Percentiles rank a stretch among this genome's conserved stretches.
phyloP scores from a whole-genome alignment of 2,113 vertebrate species.

The Gopherus flavomarginatus region DNA sequence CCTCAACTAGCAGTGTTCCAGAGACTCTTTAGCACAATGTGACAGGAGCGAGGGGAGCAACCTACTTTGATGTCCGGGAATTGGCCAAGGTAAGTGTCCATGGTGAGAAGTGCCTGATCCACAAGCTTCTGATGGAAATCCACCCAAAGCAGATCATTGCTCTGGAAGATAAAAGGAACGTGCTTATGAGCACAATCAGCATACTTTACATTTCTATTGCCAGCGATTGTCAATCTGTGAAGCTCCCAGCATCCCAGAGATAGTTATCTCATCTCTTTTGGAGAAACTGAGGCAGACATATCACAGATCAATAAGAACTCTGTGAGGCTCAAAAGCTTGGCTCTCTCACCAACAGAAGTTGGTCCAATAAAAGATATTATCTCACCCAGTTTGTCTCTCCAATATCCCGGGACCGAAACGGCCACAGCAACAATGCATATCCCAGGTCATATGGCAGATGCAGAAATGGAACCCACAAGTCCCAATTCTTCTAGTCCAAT shows the following conservation, averaged over 20 bases:
- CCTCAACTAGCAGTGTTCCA: not conserved
- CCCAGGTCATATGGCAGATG: not conserved
- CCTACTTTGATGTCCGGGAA: slow-evolving; percentile 98
- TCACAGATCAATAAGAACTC: not conserved
- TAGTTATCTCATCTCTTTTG: not conserved
- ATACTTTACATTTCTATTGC: not conserved
- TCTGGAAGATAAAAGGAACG: slow-evolving; percentile 78
- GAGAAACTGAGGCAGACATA: not conserved
- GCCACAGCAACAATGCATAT: not conserved
- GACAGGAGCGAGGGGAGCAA: not conserved
- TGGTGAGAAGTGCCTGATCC: slow-evolving; percentile 95
- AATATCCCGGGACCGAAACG: not conserved
- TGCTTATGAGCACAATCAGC: not conserved
- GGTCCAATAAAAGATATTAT: not conserved
- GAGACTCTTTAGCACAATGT: not conserved
- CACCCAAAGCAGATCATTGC: slow-evolving; percentile 94
- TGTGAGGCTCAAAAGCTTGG: not conserved
- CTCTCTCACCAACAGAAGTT: too few species aligned
- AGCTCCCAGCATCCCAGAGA: not conserved
- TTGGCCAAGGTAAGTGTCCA: slow-evolving; percentile 98
- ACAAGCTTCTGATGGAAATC: slow-evolving; percentile 99
- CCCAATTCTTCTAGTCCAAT: not conserved
- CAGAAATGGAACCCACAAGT: not conserved
- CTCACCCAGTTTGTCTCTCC: not conserved
- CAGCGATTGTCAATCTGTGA: not conserved